phyloP scores from a whole-genome alignment of 2,797 vertebrate species.

The Thaleichthys pacificus region DNA sequence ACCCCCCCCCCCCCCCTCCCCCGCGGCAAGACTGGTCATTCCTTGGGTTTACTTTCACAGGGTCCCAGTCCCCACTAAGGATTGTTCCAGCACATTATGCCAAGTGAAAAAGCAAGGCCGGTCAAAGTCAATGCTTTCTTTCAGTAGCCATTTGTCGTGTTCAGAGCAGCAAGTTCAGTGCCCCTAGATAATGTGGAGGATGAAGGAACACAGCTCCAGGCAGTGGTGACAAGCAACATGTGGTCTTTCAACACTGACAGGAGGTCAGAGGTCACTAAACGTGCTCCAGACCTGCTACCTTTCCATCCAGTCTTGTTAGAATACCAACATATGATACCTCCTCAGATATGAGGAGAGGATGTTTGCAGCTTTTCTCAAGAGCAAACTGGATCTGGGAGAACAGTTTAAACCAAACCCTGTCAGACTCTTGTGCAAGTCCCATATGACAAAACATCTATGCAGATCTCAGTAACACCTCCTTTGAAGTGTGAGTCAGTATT shows the following conservation, averaged over 20 bases:
- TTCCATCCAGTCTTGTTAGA: constrained; percentile 23
- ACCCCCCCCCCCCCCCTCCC: neutral
- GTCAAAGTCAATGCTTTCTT: constrained; percentile 49
- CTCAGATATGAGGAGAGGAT: neutral
- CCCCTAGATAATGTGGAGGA: constrained; percentile 54
- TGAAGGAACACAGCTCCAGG: constrained; percentile 41
- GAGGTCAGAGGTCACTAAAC: constrained; percentile 60
- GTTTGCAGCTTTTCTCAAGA: constrained; percentile 4
- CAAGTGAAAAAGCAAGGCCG: constrained; percentile 54
- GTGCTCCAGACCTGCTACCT: constrained; percentile 33
- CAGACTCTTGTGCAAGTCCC: neutral
- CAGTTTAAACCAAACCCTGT: neutral
- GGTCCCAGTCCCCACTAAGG: constrained; percentile 33
- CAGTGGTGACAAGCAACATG: constrained; percentile 48
- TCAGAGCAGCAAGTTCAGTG: constrained; percentile 57
- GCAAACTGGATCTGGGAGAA: neutral
- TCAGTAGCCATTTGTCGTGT: constrained; percentile 67
- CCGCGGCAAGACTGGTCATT: constrained; percentile 13
- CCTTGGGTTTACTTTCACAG: constrained; percentile 16
- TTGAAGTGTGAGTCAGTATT: constrained; percentile 6
- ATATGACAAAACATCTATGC: neutral
- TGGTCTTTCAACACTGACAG: constrained; percentile 51
- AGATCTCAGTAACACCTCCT: constrained; percentile 21
- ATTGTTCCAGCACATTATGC: constrained; percentile 53
- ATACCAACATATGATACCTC: too few relatives aligned